Evolutionary conservation across 2,113 vertebrate species (phyloP).

Genomic region (Centrocercus urophasianus): DNA sequence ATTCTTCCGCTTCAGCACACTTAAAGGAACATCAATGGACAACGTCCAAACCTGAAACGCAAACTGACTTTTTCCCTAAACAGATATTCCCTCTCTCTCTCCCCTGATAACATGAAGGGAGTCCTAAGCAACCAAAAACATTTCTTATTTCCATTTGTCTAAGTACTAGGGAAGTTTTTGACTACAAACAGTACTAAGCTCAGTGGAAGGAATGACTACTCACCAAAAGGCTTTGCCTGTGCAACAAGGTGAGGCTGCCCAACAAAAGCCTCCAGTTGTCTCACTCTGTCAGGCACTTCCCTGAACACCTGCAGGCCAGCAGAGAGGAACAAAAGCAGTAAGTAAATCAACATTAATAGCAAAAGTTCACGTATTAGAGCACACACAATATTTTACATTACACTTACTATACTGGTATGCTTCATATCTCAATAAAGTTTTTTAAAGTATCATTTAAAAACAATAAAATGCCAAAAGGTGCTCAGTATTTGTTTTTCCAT

Average conservation of each 20-base stretch:
- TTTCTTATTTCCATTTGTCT: background rate
- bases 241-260: conserved; percentile 67
- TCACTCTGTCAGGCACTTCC: conserved; percentile 83
- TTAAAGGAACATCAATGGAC: background rate
- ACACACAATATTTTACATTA: background rate
- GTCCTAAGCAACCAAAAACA: accelerated
- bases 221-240: conserved; percentile 80
- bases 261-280: conserved; percentile 80
- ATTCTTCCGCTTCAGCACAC: background rate
- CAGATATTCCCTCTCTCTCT: background rate
- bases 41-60: background rate
- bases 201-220: background rate
- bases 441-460: background rate
- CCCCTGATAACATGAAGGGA: background rate
- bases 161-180: background rate
- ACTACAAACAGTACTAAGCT: background rate
- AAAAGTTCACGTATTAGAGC: background rate
- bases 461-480: background rate
- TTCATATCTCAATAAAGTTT: background rate
- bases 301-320: conserved; percentile 77
- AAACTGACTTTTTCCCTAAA: background rate
- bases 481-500: background rate
- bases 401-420: background rate
- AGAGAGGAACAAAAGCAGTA: background rate
- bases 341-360: background rate